Evolutionary conservation across 2,888 invertebrate species (phyloP), one percentile per base, ranked within the genome.

Genomic region (Drosophila eohydei): DNA sequence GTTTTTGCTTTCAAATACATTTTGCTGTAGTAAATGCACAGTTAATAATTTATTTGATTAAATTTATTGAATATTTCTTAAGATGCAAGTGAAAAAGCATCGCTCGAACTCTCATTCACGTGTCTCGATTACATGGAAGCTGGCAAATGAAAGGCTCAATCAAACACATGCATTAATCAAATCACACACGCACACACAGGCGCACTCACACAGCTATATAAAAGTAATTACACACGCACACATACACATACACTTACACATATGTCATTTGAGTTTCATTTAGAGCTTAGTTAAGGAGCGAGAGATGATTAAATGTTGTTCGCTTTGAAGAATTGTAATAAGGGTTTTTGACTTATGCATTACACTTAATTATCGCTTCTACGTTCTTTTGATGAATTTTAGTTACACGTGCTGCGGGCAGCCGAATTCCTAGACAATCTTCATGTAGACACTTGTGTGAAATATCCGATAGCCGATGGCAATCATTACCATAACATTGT

Each of bases 381-480:
- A 60, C 46, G 50, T 71, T 56, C 44, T 51, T 69, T 64, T 59
- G 57, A 70, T 79, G 79, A 55, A 36, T 64, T 30, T 32, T 80
- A 75, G 80, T 75, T 75, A 78, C 81, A 78, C 65, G 77, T 78
- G 48, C 21, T 52, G 65, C 55, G 32, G 46, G 58, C 46, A 28
- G 44, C 36, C 32, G 14, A 7, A n/a, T 14, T 68, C 14, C 48
- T 91, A 91, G 81, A 91, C 91, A 71, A 90, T 89, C 70, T 90
- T 91, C 73, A 88, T 80, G 57, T 89, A 91, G 56, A 91, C 76
- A 77, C 89, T 85, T 67, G 88, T 84, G 71, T 91, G 87, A 46
- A 90, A 84, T 91, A 91, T 91, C 83, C 91, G 90, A 80, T 92
- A 92, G 74, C 89, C 91, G 72, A 91, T 87, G 73, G 91, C 88